Evolutionary conservation across 2,888 invertebrate genomes (phyloP).

Genomic region (Xanthia icteritia): DNA sequence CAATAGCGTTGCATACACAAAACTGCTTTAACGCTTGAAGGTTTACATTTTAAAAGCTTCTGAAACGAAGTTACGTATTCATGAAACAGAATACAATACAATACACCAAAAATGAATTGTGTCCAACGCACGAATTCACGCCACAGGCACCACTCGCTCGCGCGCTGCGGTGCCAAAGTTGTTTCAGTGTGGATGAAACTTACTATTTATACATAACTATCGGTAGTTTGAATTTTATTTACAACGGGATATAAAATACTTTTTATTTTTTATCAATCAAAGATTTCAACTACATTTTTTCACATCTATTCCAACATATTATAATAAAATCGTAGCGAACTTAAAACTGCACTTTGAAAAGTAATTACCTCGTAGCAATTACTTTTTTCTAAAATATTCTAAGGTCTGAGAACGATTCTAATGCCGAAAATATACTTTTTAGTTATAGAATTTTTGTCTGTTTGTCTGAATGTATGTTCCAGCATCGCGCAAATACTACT

Average conservation of each 20-base stretch:
- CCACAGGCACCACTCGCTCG: not conserved
- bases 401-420: too few relatives aligned
- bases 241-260: too few relatives aligned
- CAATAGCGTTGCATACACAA: constrained; percentile 17
- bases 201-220: constrained; percentile 5
- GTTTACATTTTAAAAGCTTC: constrained; percentile 46
- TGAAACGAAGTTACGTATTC: constrained; percentile 58
- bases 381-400: too few relatives aligned
- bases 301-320: too few relatives aligned
- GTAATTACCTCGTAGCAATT: too few relatives aligned
- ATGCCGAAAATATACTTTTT: too few relatives aligned
- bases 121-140: constrained; percentile 50
- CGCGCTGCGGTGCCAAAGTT: constrained; percentile 25
- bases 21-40: not conserved
- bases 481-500: too few relatives aligned
- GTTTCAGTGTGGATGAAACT: constrained; percentile 16
- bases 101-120: constrained; percentile 59
- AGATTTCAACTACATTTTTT: not conserved
- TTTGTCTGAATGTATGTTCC: too few relatives aligned
- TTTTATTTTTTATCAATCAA: not conserved
- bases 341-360: too few relatives aligned
- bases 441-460: too few relatives aligned
- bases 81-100: constrained; percentile 46
- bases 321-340: too few relatives aligned
- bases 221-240: constrained; percentile 17